Percentiles rank a stretch among this genome's conserved stretches.
Conservation (phyloP, 1,140 invertebrate species). For the Mylabris phalerata region DNA sequence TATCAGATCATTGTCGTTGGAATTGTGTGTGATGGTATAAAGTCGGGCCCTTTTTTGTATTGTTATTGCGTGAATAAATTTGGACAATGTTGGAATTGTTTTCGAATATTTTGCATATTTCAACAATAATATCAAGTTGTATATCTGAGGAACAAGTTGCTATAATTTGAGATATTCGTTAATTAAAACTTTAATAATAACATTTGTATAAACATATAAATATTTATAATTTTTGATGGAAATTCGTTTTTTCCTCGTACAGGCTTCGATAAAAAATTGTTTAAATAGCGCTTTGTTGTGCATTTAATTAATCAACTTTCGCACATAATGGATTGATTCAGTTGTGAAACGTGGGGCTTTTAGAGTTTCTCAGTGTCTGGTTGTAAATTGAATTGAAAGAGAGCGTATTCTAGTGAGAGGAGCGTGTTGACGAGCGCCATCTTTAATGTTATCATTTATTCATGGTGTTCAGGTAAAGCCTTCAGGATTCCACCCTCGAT, state of each 20-base stretch:
- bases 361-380: constrained; percentile 16
- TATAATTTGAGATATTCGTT: too few relatives aligned
- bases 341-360: constrained; percentile 12
- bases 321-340: constrained; percentile 16
- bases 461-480: constrained; percentile 22
- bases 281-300: too few relatives aligned
- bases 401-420: constrained; percentile 1
- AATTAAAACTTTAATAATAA: too few relatives aligned
- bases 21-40: constrained; percentile 6
- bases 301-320: constrained; percentile 15
- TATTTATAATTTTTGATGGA: background rate
- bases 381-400: constrained; percentile 22
- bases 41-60: background rate
- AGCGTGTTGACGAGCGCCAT: constrained; percentile 21
- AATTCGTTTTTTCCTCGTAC: background rate
- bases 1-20: constrained; percentile 8
- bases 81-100: constrained; percentile 12
- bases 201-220: too few relatives aligned
- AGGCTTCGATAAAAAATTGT: too few relatives aligned
- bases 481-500: constrained; percentile 7
- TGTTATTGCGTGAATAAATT: constrained; percentile 14
- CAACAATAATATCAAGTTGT: constrained; percentile 8
- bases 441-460: constrained; percentile 28
- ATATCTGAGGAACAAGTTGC: background rate
- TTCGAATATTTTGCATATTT: constrained; percentile 14